Evolutionary conservation across 2,113 vertebrate genomes (phyloP).

Genomic region (Erpornis zantholeuca): DNA sequence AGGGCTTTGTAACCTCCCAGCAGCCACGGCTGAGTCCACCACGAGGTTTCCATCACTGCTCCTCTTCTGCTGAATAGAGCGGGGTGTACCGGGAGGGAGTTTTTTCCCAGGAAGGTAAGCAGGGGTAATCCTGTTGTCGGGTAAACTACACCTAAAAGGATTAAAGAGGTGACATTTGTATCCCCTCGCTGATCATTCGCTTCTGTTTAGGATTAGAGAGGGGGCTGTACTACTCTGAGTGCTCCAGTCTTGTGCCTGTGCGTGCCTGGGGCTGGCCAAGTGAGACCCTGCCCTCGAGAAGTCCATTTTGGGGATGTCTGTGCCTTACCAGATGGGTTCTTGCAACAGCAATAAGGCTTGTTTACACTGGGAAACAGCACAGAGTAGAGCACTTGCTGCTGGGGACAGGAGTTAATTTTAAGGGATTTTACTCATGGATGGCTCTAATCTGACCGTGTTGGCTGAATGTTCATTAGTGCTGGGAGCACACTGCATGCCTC

Average conservation of each 20-base stretch:
- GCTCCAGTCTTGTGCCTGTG: neutral
- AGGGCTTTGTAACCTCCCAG: neutral
- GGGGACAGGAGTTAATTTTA: neutral
- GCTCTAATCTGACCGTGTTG: neutral
- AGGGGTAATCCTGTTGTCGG: neutral
- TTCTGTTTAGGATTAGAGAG: neutral
- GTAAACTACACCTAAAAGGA: neutral
- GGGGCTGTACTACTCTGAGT: neutral
- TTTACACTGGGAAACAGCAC: neutral
- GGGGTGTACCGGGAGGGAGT: neutral
- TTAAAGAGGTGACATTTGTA: neutral
- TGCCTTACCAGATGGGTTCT: neutral
- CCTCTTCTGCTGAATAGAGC: neutral
- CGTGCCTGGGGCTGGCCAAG: neutral
- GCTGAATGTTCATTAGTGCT: neutral
- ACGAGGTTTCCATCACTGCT: neutral
- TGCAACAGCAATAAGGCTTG: neutral
- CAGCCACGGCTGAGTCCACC: neutral
- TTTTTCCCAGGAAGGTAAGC: neutral
- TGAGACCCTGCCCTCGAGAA: neutral
- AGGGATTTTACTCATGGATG: neutral
- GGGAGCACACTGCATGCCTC: neutral
- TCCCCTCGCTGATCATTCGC: neutral
- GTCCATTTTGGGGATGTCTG: neutral
- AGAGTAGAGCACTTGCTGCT: neutral